These are phyloP conservation scores for Urocyon cinereoargenteus DNA, from an alignment of 2,797 vertebrate genomes.

Conservation along the genomic window DNA sequence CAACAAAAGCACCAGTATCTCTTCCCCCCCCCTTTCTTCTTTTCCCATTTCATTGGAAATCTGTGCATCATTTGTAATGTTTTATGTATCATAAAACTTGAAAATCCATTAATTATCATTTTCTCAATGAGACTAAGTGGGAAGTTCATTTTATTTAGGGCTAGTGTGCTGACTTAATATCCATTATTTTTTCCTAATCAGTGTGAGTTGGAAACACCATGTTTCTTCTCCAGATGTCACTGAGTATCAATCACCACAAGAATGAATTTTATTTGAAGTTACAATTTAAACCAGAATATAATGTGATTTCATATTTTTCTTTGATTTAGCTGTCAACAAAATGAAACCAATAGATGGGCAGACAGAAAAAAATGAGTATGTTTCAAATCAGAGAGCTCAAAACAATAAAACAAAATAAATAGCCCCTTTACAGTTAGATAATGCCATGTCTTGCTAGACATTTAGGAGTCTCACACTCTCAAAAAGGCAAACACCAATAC, in stretches of 20 bases:
- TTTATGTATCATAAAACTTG: neutral
- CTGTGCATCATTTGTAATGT: neutral
- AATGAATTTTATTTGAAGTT: conserved; percentile 9
- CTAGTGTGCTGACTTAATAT: neutral
- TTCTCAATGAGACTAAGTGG: neutral
- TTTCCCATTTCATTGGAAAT: neutral
- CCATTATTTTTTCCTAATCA: neutral
- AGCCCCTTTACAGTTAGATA: neutral
- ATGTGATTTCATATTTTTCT: conserved; percentile 22
- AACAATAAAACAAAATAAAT: neutral
- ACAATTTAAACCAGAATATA: neutral
- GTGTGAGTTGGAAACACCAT: neutral
- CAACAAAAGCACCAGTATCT: neutral
- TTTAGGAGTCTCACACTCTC: neutral
- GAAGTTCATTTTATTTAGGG: neutral
- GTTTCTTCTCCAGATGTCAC: neutral
- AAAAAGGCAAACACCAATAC: neutral
- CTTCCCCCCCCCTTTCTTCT: neutral
- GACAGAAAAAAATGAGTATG: neutral
- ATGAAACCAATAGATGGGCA: neutral
- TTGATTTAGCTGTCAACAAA: neutral
- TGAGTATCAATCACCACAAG: neutral
- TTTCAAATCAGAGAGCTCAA: neutral
- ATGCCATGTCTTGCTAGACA: neutral
- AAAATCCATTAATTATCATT: conserved; percentile 4